A percentile compares a stretch with the other conserved stretches of the same genome.
Conservation (phyloP, 2,113 vertebrate species). For the Ariopsis seemanni region DNA sequence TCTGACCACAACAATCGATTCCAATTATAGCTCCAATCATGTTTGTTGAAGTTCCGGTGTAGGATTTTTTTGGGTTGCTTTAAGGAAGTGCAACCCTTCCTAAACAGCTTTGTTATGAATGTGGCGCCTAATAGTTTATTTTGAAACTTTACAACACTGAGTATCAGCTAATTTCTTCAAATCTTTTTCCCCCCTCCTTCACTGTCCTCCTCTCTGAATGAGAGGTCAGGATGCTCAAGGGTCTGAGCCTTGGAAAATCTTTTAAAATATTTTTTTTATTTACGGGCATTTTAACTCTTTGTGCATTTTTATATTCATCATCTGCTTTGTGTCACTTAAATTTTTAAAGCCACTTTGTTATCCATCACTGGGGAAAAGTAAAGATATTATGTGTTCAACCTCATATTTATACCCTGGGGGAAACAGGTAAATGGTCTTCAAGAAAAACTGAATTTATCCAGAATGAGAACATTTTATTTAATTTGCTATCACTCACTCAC, state of each 20-base stretch:
- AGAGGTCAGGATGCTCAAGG: not conserved
- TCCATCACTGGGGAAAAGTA: not conserved
- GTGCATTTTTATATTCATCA: not conserved
- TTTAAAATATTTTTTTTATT: not conserved
- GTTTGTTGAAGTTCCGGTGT: not conserved
- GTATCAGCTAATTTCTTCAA: not conserved
- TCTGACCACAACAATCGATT: not conserved
- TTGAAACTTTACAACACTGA: not conserved
- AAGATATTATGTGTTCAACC: not conserved
- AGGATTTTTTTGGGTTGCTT: constrained; percentile 4
- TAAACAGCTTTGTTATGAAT: constrained; percentile 8
- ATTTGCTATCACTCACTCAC: not conserved
- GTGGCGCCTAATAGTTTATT: constrained; percentile 32
- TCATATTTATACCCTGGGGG: not conserved
- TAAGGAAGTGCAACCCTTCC: constrained; percentile 33
- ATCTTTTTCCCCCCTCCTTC: not conserved
- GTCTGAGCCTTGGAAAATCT: not conserved
- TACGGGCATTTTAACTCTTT: no score
- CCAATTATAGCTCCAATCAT: constrained; percentile 14
- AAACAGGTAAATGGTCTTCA: not conserved
- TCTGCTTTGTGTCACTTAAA: not conserved
- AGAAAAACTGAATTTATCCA: not conserved
- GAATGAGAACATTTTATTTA: not conserved
- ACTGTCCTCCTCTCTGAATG: not conserved
- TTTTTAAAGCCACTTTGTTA: not conserved